Percentiles rank a stretch among this genome's conserved stretches.
Conservation (phyloP, 2,113 vertebrate species). For the Taurulus bubalis region DNA sequence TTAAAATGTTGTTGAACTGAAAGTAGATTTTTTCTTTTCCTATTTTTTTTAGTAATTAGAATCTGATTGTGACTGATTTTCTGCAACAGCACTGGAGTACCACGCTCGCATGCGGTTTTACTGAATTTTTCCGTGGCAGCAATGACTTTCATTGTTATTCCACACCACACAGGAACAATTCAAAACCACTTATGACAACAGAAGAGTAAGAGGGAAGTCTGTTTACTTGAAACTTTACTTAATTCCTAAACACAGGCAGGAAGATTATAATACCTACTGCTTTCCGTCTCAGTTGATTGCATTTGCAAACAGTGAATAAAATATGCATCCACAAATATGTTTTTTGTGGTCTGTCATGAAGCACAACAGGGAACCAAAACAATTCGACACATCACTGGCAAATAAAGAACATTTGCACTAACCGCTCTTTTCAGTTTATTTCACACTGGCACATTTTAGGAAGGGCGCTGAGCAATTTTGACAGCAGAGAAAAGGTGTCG, state of each 20-base stretch:
- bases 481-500: conserved; percentile 31
- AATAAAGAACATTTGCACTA: conserved; percentile 20
- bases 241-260: conserved; percentile 12
- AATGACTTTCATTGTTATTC: conserved; percentile 14
- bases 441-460: conserved; percentile 16
- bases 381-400: conserved; percentile 26
- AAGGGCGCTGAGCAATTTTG: conserved; percentile 7
- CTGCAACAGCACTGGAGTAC: not conserved
- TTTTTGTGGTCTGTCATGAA: not conserved
- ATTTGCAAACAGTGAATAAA: conserved; percentile 25
- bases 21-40: not conserved
- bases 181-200: conserved; percentile 19
- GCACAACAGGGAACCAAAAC: conserved; percentile 33
- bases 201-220: conserved; percentile 13
- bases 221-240: conserved; percentile 5
- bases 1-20: not conserved
- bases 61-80: not conserved
- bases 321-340: not conserved
- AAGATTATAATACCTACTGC: conserved; percentile 15
- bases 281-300: conserved; percentile 24
- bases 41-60: not conserved
- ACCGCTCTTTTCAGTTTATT: conserved; percentile 35
- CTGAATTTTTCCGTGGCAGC: not conserved
- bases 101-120: not conserved
- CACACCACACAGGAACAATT: conserved; percentile 19